Percentiles rank a stretch among this genome's conserved stretches.
Conservation (phyloP, 2,113 vertebrate species). For the Stomatorhinus ivindoensis region DNA sequence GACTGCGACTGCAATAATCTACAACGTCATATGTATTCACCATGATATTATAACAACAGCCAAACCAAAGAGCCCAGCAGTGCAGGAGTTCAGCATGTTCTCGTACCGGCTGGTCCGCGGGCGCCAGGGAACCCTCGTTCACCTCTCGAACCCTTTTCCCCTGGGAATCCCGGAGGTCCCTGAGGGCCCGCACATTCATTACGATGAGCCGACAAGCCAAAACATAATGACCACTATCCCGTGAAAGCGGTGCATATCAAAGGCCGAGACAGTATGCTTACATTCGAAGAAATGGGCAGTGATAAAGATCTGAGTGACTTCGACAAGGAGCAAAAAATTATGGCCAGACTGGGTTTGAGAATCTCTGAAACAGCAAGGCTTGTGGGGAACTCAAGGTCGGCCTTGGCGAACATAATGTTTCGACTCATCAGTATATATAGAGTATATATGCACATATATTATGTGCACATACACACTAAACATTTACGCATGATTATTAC, state of each 20-base stretch:
- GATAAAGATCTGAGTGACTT: not conserved
- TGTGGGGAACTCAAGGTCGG: not conserved
- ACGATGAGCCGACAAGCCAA: not conserved
- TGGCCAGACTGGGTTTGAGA: not conserved
- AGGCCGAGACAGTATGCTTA: not conserved
- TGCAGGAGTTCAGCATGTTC: not conserved
- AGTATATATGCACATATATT: not conserved
- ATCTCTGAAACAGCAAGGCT: not conserved
- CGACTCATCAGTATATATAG: not conserved
- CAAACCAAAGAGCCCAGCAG: not conserved
- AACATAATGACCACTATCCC: not conserved
- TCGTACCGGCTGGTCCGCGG: not conserved
- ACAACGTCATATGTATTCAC: not conserved
- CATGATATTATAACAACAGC: not conserved
- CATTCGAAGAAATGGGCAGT: not conserved
- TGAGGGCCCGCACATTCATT: not conserved
- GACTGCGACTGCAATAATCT: not conserved
- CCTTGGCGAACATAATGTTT: not conserved
- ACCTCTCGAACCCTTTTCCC: not conserved
- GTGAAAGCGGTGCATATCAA: not conserved
- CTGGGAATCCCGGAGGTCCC: not conserved
- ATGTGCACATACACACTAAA: not conserved
- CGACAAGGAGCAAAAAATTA: not conserved
- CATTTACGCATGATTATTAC: not conserved
- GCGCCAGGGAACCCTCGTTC: not conserved